Evolutionary conservation across 2,113 vertebrate genomes (phyloP).

Genomic region (Malurus alboscapulatus): DNA sequence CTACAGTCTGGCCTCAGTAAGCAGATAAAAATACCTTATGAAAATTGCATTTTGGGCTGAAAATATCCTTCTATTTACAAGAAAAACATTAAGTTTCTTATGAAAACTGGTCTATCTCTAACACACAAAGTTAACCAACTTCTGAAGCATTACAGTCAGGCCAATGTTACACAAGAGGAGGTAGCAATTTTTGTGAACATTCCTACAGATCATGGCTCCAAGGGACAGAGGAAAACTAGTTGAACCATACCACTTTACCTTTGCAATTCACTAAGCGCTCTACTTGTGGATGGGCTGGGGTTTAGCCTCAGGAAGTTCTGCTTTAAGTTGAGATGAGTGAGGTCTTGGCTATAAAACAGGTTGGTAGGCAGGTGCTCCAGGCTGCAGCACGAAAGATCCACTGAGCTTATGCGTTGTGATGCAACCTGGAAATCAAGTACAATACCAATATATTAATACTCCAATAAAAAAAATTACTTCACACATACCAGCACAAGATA

Average conservation of each 20-base stretch:
- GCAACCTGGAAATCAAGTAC: constrained; percentile 81
- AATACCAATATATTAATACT: neutral
- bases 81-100: neutral
- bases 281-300: constrained; percentile 72
- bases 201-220: neutral
- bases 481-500: neutral
- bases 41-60: neutral
- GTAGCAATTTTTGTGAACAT: neutral
- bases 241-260: constrained; percentile 75
- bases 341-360: constrained; percentile 97
- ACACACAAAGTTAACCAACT: neutral
- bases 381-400: constrained; percentile 96
- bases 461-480: neutral
- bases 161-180: neutral
- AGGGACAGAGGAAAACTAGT: neutral
- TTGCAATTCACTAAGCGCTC: constrained; percentile 86
- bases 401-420: constrained; percentile 96
- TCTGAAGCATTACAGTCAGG: neutral
- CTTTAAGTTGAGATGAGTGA: constrained; percentile 98
- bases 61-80: neutral
- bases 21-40: neutral
- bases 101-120: neutral
- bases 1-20: neutral
- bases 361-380: constrained; percentile 93
- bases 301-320: constrained; percentile 89